Percentiles rank a stretch among this genome's conserved stretches.
phyloP scores from a whole-genome alignment of 1,140 invertebrate species.

The Tribolium madens region DNA sequence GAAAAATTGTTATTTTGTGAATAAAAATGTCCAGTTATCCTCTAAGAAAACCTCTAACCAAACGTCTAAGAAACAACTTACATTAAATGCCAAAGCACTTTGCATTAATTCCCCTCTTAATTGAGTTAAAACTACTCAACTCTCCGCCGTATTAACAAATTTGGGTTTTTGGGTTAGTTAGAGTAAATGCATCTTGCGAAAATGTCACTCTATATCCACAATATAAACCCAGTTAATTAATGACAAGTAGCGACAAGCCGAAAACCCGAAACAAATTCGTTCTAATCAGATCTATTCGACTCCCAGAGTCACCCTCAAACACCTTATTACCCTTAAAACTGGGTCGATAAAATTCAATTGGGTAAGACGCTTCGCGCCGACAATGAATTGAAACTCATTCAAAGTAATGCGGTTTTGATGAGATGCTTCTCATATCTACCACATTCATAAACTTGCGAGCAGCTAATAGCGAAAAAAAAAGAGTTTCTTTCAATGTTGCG shows the following conservation, averaged over 20 bases:
- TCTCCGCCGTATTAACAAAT: background rate
- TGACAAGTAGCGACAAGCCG: too few relatives aligned
- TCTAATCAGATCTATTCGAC: background rate
- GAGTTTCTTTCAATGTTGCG: background rate
- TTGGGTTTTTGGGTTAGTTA: background rate
- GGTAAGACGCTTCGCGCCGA: constrained; percentile 7
- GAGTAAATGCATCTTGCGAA: background rate
- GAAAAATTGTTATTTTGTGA: too few relatives aligned
- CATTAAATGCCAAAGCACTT: constrained; percentile 18
- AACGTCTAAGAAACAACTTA: background rate
- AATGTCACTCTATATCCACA: too few relatives aligned
- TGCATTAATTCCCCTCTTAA: constrained; percentile 2
- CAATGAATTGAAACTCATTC: constrained; percentile 30
- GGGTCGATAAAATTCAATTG: constrained; percentile 21
- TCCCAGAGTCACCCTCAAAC: background rate
- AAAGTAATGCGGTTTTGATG: constrained; percentile 22
- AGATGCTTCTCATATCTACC: constrained; percentile 10
- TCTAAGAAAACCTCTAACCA: too few relatives aligned
- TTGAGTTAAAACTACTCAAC: background rate
- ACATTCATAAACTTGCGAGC: constrained; percentile 14
- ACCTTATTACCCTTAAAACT: constrained; percentile 8
- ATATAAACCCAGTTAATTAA: too few relatives aligned
- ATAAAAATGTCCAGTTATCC: background rate
- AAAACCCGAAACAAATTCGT: background rate
- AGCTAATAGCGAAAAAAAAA: constrained; percentile 1